These are phyloP conservation scores for Microtus montanus DNA, from an alignment of 2,113 vertebrate species.

Conservation along the genomic window DNA sequence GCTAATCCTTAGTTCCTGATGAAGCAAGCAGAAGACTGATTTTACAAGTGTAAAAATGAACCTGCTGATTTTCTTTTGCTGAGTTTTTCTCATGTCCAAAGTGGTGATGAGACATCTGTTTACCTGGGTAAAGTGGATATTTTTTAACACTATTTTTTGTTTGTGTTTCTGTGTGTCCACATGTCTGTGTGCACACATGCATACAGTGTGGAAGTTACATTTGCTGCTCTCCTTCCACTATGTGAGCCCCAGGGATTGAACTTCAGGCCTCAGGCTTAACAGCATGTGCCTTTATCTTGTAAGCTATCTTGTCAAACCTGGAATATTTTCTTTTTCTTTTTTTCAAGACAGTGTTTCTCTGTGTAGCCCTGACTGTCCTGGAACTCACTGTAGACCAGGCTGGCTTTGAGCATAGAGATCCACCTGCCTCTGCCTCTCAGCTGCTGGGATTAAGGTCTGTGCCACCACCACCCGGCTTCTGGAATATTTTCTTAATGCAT, in stretches of 20 bases:
- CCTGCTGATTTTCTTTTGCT: neutral
- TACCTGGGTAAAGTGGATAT: constrained; percentile 43
- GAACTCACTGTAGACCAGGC: no score
- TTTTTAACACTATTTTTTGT: neutral
- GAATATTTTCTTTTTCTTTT: no score
- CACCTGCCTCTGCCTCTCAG: no score
- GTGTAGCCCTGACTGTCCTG: no score
- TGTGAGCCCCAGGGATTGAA: neutral
- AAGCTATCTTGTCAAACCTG: neutral
- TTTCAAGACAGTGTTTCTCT: no score
- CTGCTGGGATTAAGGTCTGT: no score
- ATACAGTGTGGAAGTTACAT: neutral
- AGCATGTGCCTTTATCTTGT: neutral
- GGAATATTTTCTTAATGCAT: neutral
- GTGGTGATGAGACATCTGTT: neutral
- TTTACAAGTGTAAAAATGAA: constrained; percentile 21
- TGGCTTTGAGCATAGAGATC: no score
- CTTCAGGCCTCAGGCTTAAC: no score
- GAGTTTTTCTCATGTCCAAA: neutral
- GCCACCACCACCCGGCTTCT: no score
- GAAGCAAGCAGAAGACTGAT: constrained; percentile 52
- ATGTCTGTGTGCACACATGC: neutral
- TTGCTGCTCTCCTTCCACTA: neutral
- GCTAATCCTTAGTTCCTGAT: constrained; percentile 32
- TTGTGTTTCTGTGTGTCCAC: neutral